A percentile compares a stretch with the other conserved stretches of the same genome.
These are phyloP conservation scores for Carterocephalus palaemon DNA, from an alignment of 2,888 invertebrate species.

Conservation along the genomic window DNA sequence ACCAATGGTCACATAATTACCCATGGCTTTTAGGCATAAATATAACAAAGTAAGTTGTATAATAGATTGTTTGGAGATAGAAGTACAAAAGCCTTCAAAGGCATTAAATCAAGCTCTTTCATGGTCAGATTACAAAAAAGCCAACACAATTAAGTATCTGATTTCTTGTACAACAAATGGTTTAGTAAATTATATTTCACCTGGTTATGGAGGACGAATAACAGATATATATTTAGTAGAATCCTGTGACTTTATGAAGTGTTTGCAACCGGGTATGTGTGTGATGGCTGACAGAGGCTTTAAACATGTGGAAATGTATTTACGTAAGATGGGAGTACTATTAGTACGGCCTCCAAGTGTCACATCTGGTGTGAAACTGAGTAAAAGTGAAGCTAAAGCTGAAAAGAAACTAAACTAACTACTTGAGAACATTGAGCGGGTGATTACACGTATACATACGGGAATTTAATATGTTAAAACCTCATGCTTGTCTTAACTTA, in stretches of 20 bases:
- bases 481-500: neutral
- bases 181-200: conserved; percentile 42
- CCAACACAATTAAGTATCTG: conserved; percentile 41
- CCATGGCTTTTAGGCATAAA: neutral
- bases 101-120: conserved; percentile 37
- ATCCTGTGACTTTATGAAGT: conserved; percentile 16
- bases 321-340: too few species aligned
- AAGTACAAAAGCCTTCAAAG: conserved; percentile 39
- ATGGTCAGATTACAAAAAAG: conserved; percentile 40
- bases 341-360: too few species aligned
- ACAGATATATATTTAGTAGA: conserved; percentile 28
- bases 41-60: conserved; percentile 23
- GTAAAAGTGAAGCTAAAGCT: too few species aligned
- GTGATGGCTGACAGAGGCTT: conserved; percentile 10
- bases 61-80: conserved; percentile 40
- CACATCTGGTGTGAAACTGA: too few species aligned
- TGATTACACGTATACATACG: too few species aligned
- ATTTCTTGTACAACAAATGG: conserved; percentile 41
- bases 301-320: conserved; percentile 13
- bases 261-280: neutral
- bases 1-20: too few species aligned
- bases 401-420: too few species aligned
- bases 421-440: too few species aligned
- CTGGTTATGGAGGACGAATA: conserved; percentile 40
- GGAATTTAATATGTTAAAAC: neutral